Evolutionary conservation across 2,797 vertebrate species (phyloP), one percentile per base, ranked within the genome.

Genomic region (Sciaenops ocellatus): DNA sequence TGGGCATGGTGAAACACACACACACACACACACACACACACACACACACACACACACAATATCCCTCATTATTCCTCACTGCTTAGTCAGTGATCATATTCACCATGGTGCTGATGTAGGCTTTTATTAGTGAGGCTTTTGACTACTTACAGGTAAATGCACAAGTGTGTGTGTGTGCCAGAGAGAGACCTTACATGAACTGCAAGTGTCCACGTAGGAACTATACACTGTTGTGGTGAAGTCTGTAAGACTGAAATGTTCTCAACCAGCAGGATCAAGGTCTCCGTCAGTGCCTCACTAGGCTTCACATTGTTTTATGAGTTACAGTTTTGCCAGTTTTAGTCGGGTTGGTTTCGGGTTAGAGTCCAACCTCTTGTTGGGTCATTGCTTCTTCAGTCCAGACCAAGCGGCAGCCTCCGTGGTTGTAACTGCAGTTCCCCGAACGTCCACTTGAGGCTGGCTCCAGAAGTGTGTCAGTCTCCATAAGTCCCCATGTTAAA

Each of bases 1-100:
- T 4, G 13, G 34, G 59, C 20, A 62, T 1, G 22, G 57, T 69
- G 73, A 75, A 80, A 82, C 55, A 64, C 42, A 60, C 13, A 6
- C 30, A 0, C 54, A 28, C 44, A 42, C 47, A 42, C 44, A 34
- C 26, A 0, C 54, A 28, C 44, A 42, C 47, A 42, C 42, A 82
- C 59, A 64, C 42, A 59, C 13, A 6, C 30, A 0, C 54, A 28
- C 42, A 42, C 46, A 42, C 42, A 30, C 26, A 68, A 42, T 61
- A n/a, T 55, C 57, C 57, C 4, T 34, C 15, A 46, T 83, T 81
- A 63, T 69, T 76, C 26, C 12, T 74, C 67, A 15, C 64, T 11
- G 74, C 61, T 55, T 9, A n/a, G 6, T 82, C 67, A 69, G 48
- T 62, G 5, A 16, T 78, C 61, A 16, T 67, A 41, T 67, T 59